These are phyloP conservation scores for Megalops atlanticus DNA, from an alignment of 2,113 vertebrate species.

Conservation along the genomic window DNA sequence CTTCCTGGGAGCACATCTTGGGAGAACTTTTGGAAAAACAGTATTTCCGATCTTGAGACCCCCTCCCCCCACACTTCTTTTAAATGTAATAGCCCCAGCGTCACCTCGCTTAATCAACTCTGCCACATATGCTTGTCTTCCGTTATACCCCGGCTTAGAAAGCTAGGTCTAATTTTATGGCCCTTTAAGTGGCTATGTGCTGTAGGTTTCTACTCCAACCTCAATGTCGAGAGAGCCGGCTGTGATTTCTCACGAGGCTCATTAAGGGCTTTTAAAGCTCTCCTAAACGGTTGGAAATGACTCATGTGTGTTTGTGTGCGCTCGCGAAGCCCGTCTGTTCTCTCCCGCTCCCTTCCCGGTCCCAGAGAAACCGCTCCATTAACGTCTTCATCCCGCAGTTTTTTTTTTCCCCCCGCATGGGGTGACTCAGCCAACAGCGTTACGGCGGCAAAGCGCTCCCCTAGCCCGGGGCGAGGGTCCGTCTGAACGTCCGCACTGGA, in stretches of 20 bases:
- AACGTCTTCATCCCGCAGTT: neutral
- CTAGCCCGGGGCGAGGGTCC: neutral
- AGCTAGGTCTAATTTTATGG: conserved; percentile 8
- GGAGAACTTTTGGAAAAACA: neutral
- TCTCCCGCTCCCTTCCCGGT: neutral
- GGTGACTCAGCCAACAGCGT: conserved; percentile 17
- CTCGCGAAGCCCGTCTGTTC: neutral
- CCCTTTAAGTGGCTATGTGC: conserved; percentile 2
- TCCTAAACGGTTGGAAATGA: neutral
- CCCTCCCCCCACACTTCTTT: too few species aligned
- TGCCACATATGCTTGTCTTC: neutral
- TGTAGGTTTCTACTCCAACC: neutral
- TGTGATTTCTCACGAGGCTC: conserved; percentile 5
- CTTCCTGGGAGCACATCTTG: neutral
- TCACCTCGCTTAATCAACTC: neutral
- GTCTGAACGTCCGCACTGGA: neutral
- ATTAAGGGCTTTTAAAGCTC: neutral
- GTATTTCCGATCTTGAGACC: too few species aligned
- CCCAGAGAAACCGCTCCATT: neutral
- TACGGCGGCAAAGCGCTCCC: neutral
- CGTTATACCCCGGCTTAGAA: neutral
- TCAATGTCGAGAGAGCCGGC: neutral
- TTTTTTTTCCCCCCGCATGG: neutral
- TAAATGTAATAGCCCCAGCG: neutral
- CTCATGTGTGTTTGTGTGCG: neutral